Evolutionary conservation across 2,888 invertebrate genomes (phyloP).

Genomic region (Iphiclides podalirius): DNA sequence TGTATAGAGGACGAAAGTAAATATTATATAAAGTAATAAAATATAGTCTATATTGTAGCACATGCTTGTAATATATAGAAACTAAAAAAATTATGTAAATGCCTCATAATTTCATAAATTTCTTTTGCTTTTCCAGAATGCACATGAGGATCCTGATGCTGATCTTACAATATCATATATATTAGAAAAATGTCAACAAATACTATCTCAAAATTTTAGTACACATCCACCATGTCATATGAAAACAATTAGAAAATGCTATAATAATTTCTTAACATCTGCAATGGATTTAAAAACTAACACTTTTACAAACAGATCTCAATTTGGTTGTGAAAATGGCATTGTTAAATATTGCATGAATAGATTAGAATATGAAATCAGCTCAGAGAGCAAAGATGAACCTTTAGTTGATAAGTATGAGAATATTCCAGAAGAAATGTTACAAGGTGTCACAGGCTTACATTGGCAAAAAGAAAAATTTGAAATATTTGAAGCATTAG

Average conservation of each 20-base stretch:
- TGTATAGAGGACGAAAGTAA: no score
- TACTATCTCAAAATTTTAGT: conserved; percentile 54
- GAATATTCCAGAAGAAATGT: conserved; percentile 57
- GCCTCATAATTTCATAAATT: no score
- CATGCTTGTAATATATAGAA: no score
- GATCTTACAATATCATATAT: conserved; percentile 46
- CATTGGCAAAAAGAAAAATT: conserved; percentile 67
- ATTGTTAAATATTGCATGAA: conserved; percentile 64
- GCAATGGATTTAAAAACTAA: conserved; percentile 54
- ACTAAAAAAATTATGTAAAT: no score
- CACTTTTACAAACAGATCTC: conserved; percentile 54
- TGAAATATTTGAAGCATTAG: conserved; percentile 61
- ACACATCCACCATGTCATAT: conserved; percentile 60
- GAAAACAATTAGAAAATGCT: conserved; percentile 52
- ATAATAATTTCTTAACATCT: conserved; percentile 55
- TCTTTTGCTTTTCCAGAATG: conserved; percentile 77
- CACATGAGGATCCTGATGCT: conserved; percentile 54
- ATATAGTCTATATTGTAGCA: no score
- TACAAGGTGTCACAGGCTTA: conserved; percentile 52
- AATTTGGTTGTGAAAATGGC: conserved; percentile 53
- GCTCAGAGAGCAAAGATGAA: conserved; percentile 50
- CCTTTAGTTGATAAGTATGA: conserved; percentile 54
- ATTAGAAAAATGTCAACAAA: conserved; percentile 57
- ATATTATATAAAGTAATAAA: no score
- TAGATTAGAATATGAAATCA: conserved; percentile 61